Conservation (phyloP, 2,113 vertebrate species). For the Elaphurus davidianus region DNA sequence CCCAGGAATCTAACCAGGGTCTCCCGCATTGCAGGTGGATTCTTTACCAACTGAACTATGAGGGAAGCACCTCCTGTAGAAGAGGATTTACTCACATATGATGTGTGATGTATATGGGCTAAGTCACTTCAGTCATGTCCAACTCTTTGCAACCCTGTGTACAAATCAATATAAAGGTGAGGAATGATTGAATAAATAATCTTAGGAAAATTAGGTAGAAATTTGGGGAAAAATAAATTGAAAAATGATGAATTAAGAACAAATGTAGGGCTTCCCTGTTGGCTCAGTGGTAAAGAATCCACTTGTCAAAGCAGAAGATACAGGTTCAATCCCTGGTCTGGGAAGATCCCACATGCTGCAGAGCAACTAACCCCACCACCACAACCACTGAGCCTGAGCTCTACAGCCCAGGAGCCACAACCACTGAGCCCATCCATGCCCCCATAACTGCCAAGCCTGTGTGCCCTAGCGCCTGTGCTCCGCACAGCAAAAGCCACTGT, state of each 20-base stretch:
- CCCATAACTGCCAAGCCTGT: not conserved
- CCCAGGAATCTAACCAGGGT: not conserved
- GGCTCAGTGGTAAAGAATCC: not conserved
- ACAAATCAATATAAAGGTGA: not conserved
- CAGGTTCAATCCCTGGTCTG: not conserved
- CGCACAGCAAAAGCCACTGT: fast-evolving
- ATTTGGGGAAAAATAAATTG: not conserved
- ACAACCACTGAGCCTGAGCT: not conserved
- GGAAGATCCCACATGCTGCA: not conserved
- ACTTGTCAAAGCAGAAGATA: not conserved
- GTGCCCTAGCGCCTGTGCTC: not conserved
- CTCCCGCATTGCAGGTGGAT: not conserved
- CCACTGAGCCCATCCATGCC: not conserved
- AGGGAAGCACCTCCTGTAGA: not conserved
- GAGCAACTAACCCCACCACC: not conserved
- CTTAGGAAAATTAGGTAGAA: not conserved
- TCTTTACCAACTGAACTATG: not conserved
- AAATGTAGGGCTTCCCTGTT: not conserved
- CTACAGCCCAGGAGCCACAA: not conserved
- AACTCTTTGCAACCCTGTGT: not conserved
- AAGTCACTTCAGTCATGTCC: not conserved
- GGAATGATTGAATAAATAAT: not conserved
- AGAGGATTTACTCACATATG: not conserved
- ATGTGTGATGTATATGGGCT: not conserved
- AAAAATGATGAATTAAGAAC: not conserved